Conservation (phyloP, 37 sponge, comb jelly and placozoan genomes). For the Geodia barretti region DNA sequence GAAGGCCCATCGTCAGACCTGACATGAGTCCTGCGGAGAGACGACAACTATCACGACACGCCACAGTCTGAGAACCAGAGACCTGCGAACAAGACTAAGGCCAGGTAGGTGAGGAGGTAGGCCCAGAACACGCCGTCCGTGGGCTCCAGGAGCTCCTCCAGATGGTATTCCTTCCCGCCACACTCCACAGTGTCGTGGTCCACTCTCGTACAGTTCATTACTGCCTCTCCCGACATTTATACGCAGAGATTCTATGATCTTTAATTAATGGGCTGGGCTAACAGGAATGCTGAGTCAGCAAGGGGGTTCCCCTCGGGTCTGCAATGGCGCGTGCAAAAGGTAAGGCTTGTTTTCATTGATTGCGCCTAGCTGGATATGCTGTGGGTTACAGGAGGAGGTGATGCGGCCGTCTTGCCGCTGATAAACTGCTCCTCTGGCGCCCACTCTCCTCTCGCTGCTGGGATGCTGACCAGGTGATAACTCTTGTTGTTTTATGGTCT, state of each 20-base stretch:
- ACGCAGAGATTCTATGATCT: background rate
- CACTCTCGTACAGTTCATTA: background rate
- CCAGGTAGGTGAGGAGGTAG: constrained; percentile 55
- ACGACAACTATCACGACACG: background rate
- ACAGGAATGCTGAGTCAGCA: background rate
- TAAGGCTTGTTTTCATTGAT: background rate
- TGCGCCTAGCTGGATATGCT: too few relatives aligned
- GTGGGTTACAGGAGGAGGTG: too few relatives aligned
- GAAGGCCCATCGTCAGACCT: constrained; percentile 88
- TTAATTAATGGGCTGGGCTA: background rate
- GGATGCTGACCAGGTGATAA: background rate
- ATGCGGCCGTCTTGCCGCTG: background rate
- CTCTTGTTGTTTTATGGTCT: background rate
- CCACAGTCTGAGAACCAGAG: background rate
- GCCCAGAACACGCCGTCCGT: constrained; percentile 61
- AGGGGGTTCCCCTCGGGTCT: background rate
- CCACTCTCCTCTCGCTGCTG: background rate
- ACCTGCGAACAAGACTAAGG: constrained; percentile 78
- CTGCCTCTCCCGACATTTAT: background rate
- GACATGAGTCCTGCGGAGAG: constrained; percentile 71
- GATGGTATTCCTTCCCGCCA: background rate
- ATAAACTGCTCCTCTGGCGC: background rate
- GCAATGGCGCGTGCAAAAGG: background rate
- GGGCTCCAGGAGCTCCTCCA: constrained; percentile 22
- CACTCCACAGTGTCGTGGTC: constrained; percentile 3